Evolutionary conservation across 2,888 invertebrate species (phyloP).

Genomic region (Yponomeuta sedellus): DNA sequence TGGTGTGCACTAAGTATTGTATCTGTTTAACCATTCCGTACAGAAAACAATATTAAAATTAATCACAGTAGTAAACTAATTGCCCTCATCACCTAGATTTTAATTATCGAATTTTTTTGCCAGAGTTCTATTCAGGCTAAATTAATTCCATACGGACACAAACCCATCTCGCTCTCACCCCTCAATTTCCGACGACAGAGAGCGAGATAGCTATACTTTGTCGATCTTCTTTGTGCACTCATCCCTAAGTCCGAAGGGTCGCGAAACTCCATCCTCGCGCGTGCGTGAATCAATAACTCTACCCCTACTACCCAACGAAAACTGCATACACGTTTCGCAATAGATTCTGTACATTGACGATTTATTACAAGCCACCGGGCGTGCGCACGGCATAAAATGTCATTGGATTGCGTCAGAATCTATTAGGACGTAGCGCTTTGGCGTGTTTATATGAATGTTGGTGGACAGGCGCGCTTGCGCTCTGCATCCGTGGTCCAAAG

Average conservation of each 20-base stretch:
- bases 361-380: not conserved
- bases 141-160: not conserved
- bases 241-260: slow-evolving; percentile 32
- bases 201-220: slow-evolving; percentile 22
- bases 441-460: slow-evolving; percentile 33
- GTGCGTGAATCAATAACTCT: slow-evolving; percentile 65
- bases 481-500: slow-evolving; percentile 58
- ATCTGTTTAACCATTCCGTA: too few relatives aligned
- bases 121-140: not conserved
- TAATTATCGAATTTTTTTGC: not conserved
- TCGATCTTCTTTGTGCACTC: slow-evolving; percentile 19
- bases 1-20: too few relatives aligned
- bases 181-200: not conserved
- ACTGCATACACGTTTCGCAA: not conserved
- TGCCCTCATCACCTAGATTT: not conserved
- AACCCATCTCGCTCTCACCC: not conserved
- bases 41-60: not conserved
- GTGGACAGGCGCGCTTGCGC: slow-evolving; percentile 59
- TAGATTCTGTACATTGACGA: not conserved
- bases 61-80: not conserved
- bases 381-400: slow-evolving; percentile 26
- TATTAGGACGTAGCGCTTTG: not conserved
- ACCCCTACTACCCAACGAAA: slow-evolving; percentile 28
- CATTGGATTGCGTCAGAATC: slow-evolving; percentile 24
- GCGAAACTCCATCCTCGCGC: slow-evolving; percentile 50